Base-by-base conservation (phyloP, 2,888 invertebrate species). In the Zaprionus obscuricornis region DNA sequence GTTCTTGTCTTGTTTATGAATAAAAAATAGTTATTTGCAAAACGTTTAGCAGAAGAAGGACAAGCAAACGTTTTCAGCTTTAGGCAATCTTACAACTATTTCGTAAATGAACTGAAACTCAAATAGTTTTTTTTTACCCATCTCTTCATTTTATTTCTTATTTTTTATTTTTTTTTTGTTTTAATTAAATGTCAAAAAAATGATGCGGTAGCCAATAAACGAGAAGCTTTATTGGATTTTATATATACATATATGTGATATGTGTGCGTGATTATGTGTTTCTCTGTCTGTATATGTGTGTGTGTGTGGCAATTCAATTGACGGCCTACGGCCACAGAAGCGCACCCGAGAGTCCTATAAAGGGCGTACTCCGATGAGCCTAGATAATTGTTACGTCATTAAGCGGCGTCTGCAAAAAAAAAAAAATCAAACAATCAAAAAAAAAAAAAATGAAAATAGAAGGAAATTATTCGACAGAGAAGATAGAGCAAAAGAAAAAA, bases 21-120 rank as follows among this genome's bases (percentile, higher is more conserved):
- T 86, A 86, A 86, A 75, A 85, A 86, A 83, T 85, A 75, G 76
- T 66, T 87, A 85, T 86, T 86, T 86, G 82, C 76, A 77, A 66
- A 82, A 74, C 82, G 77, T 87, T 86, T 85, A 87, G 69, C 64
- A 65, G 54, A 64, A 66, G 59, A 50, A 65, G 69, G 67, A 27
- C 52, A 33, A 59, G 46, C 65, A 69, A 33, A n/a, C 31, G 45
- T 47, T 37, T 22, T 22, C 10, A 27, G 43, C 68, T 49, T 39
- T 22, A 24, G 70, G 60, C 55, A n/a, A 42, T 18, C 39, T 47
- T 26, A 36, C 34, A 54, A n/a, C n/a, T n/a, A n/a, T n/a, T n/a
- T n/a, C n/a, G n/a, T n/a, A n/a, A n/a, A n/a, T n/a, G n/a, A n/a
- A n/a, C n/a, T n/a, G n/a, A n/a, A n/a, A n/a, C n/a, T n/a, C n/a